These are phyloP conservation scores for Pachyuromys duprasi DNA, from an alignment of 2,797 vertebrate species.

Conservation along the genomic window DNA sequence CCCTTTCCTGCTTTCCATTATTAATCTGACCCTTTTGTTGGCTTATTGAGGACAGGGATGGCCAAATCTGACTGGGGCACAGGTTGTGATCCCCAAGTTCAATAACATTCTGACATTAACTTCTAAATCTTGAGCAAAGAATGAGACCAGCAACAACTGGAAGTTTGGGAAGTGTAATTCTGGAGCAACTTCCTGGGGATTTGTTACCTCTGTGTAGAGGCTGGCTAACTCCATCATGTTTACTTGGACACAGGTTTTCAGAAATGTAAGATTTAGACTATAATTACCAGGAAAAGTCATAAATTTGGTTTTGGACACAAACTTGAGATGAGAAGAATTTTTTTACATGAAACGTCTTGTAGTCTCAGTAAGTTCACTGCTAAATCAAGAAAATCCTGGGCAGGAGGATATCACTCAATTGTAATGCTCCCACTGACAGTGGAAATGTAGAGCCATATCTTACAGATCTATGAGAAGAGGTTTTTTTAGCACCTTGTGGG, in stretches of 20 bases:
- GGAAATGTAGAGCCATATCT: neutral
- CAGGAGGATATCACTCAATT: too few species aligned
- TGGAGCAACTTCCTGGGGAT: neutral
- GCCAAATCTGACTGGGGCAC: neutral
- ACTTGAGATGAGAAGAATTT: neutral
- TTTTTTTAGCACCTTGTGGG: neutral
- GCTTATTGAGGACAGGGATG: neutral
- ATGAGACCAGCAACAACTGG: neutral
- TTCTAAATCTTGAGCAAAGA: neutral
- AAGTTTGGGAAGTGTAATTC: neutral
- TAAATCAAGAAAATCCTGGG: neutral
- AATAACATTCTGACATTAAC: neutral
- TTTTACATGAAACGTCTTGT: neutral
- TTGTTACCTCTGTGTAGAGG: neutral
- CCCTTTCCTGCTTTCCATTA: neutral
- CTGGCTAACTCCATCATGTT: neutral
- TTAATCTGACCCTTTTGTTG: neutral
- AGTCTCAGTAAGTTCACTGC: neutral
- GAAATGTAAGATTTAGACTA: neutral
- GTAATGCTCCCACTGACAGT: neutral
- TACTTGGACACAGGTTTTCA: neutral
- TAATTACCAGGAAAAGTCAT: neutral
- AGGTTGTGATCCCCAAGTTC: neutral
- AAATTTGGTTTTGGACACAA: neutral
- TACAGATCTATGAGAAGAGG: neutral